These are phyloP conservation scores for Labroides dimidiatus DNA, from an alignment of 2,797 vertebrate genomes.

Conservation along the genomic window DNA sequence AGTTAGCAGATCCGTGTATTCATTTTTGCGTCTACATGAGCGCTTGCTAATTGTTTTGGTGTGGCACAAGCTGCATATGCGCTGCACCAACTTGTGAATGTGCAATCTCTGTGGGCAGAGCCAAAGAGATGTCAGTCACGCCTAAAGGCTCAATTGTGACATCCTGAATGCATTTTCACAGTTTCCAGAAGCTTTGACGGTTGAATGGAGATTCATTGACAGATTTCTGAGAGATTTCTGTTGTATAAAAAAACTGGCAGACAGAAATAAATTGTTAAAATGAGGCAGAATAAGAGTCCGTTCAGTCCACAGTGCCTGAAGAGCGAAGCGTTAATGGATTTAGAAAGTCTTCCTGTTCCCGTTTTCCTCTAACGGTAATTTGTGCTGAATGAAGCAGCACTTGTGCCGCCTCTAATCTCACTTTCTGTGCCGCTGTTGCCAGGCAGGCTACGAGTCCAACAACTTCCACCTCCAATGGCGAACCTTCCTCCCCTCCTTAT, in stretches of 20 bases:
- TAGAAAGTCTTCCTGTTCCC: constrained; percentile 11
- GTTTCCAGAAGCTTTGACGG: background rate
- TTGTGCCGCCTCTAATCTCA: constrained; percentile 31
- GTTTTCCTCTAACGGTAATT: constrained; percentile 26
- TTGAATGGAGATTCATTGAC: constrained; percentile 2
- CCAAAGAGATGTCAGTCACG: background rate
- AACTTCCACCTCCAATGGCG: constrained; percentile 51
- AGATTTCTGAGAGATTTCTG: background rate
- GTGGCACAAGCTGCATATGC: too few species aligned
- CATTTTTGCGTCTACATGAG: too few species aligned
- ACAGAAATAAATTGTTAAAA: constrained; percentile 9
- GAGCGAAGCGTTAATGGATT: constrained; percentile 36
- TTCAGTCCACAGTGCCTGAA: constrained; percentile 3
- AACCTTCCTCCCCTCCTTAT: constrained; percentile 28
- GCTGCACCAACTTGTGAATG: too few species aligned
- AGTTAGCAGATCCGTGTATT: too few species aligned
- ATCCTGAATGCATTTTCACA: background rate
- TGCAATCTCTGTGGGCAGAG: background rate
- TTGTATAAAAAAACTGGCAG: constrained; percentile 25
- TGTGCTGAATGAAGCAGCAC: constrained; percentile 37
- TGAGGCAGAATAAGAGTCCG: background rate
- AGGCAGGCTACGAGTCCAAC: constrained; percentile 69
- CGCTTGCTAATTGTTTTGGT: too few species aligned
- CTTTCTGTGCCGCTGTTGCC: constrained; percentile 72
- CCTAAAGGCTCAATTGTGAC: background rate